Evolutionary conservation across 2,797 vertebrate genomes (phyloP).

Genomic region (Sylvia borin): DNA sequence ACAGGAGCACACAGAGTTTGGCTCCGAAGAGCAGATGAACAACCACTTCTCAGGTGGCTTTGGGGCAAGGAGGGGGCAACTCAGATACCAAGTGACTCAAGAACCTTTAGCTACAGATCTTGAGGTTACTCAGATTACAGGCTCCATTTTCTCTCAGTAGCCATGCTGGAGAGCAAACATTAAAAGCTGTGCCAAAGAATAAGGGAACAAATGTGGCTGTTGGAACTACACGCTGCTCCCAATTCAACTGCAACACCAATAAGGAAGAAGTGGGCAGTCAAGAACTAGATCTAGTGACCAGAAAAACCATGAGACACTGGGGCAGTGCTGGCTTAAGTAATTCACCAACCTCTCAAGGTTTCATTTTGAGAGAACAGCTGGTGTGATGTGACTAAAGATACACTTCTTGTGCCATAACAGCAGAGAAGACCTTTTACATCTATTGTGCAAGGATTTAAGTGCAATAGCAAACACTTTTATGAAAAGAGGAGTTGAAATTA

Average conservation of each 20-base stretch:
- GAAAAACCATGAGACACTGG: background rate
- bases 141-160: background rate
- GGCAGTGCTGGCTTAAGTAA: background rate
- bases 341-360: background rate
- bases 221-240: background rate
- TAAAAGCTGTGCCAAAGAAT: background rate
- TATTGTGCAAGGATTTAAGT: background rate
- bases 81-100: background rate
- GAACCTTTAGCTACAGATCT: background rate
- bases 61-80: background rate
- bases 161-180: background rate
- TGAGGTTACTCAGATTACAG: background rate
- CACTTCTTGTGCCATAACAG: background rate
- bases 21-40: background rate
- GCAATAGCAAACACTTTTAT: background rate
- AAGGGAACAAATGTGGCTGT: background rate
- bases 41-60: background rate
- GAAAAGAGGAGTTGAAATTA: background rate
- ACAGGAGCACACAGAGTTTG: background rate
- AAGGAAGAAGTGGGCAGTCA: background rate
- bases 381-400: background rate
- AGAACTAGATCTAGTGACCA: background rate
- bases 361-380: background rate
- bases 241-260: background rate
- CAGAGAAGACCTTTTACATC: background rate